A percentile compares a stretch with the other conserved stretches of the same genome.
Conservation (phyloP, 1,140 invertebrate genomes). For the Phortica variegata region DNA sequence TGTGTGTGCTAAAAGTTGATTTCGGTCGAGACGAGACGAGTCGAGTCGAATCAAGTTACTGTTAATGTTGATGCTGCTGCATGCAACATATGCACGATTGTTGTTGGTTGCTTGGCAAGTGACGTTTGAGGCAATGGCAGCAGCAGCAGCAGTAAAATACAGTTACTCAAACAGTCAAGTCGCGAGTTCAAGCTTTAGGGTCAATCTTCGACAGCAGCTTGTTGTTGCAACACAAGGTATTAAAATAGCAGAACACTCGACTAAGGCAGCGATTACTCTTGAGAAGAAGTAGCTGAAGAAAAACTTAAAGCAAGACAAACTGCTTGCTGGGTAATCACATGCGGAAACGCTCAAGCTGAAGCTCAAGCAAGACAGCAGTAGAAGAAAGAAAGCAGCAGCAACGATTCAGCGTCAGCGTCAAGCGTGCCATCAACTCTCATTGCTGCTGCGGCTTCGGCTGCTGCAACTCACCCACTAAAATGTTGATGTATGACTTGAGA, state of each 20-base stretch:
- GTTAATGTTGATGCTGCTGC: no score
- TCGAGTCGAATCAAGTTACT: no score
- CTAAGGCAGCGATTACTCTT: no score
- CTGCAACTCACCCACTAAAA: constrained; percentile 15
- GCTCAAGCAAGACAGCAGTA: constrained; percentile 30
- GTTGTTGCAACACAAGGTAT: neutral
- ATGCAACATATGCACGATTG: constrained; percentile 13
- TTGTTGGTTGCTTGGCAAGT: constrained; percentile 4
- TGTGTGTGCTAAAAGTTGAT: no score
- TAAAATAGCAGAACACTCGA: no score
- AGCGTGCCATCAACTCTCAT: constrained; percentile 19
- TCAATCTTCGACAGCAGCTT: constrained; percentile 29
- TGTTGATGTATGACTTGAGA: constrained; percentile 37
- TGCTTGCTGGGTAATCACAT: constrained; percentile 52
- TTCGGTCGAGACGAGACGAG: no score
- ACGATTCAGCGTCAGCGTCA: constrained; percentile 4
- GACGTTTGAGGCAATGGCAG: no score
- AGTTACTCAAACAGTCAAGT: constrained; percentile 30
- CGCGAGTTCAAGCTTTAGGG: constrained; percentile 38
- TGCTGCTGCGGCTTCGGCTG: constrained; percentile 14
- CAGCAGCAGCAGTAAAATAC: constrained; percentile 12
- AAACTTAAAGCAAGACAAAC: constrained; percentile 29
- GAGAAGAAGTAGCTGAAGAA: neutral
- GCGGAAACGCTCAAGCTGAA: constrained; percentile 47
- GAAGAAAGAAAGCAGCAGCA: no score